Percentiles rank a stretch among this genome's conserved stretches.
These are phyloP conservation scores for Pempheris klunzingeri DNA, from an alignment of 2,797 vertebrate species.

Conservation along the genomic window DNA sequence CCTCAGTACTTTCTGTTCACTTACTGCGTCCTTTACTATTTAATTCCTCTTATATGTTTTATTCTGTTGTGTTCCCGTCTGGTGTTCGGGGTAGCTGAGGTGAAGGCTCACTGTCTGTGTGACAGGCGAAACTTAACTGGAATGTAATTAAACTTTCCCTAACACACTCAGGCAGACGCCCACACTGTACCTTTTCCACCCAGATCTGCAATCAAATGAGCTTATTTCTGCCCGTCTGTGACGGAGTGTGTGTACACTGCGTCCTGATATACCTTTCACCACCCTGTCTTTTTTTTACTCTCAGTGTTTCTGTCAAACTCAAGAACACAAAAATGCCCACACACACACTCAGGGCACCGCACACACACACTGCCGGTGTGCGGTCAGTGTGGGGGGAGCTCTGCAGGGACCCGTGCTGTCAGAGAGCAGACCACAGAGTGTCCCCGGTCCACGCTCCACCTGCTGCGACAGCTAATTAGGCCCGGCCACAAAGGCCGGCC, in stretches of 20 bases:
- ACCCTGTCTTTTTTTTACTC: slow-evolving; percentile 11
- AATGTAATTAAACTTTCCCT: slow-evolving; percentile 65
- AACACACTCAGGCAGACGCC: slow-evolving; percentile 19
- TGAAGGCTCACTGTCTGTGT: slow-evolving; percentile 38
- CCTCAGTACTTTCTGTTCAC: neutral
- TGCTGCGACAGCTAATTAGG: slow-evolving; percentile 86
- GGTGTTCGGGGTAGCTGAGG: slow-evolving; percentile 8
- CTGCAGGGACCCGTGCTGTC: slow-evolving; percentile 74
- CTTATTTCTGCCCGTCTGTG: slow-evolving; percentile 34
- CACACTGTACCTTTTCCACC: slow-evolving; percentile 23
- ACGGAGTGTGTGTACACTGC: slow-evolving; percentile 40
- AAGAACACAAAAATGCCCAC: slow-evolving; percentile 25
- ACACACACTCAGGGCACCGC: neutral
- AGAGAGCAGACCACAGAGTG: slow-evolving; percentile 73
- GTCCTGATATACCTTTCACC: slow-evolving; percentile 57
- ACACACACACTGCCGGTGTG: slow-evolving; percentile 43
- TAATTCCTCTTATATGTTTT: neutral
- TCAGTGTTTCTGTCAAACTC: slow-evolving; percentile 34
- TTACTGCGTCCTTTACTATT: neutral
- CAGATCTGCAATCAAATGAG: slow-evolving; percentile 48
- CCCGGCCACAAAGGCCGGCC: slow-evolving; percentile 72
- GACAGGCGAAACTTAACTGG: slow-evolving; percentile 50
- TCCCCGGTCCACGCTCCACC: slow-evolving; percentile 73
- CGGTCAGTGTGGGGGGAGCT: slow-evolving; percentile 68
- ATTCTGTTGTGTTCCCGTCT: slow-evolving; percentile 14